Evolutionary conservation across 2,113 vertebrate genomes (phyloP), one percentile per base, ranked within the genome.

Genomic region (Cricetomys ansorgei): DNA sequence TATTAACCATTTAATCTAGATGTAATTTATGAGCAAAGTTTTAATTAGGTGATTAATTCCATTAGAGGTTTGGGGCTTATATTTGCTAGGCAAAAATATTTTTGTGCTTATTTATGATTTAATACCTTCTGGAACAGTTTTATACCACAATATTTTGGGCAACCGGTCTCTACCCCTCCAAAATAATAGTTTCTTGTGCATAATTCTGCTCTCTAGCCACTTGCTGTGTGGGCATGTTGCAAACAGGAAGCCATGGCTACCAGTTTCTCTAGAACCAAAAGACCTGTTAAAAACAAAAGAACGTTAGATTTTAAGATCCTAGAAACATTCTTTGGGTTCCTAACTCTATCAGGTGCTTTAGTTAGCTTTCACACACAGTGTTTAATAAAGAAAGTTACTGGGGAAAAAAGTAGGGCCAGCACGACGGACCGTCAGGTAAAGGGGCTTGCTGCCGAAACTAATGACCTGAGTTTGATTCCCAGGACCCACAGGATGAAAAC

Each of bases 1-100:
- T 95, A 94, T 93, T 96, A 50, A 53, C 84, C 88, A 75, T 80
- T 95, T 92, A 94, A 94, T 89, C 64, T 87, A 95, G 73, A 67
- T 93, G 34, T 75, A 70, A 76, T 86, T 92, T 88, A 89, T 81
- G 25, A 93, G 70, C 83, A 95, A 88, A 65, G 37, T 85, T 96
- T 97, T 96, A 96, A 88, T 94, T 93, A 89, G 80, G 65, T 40
- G 76, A 85, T 91, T 92, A 91, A 85, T 88, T 92, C 45, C 45
- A 70, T 72, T 73, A 34, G 53, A 65, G 55, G 83, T 27, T 80
- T 96, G 67, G 84, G 7, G 9, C 92, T 92, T 95, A 76, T 50
- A 75, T 77, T 75, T 53, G 64, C 2, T 94, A 45, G 0, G 7
- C 85, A 88, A 31, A 84, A 85, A 94, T 43, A 88, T 70, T 37